Evolutionary conservation across 2,797 vertebrate species (phyloP).

Genomic region (Enteromius anoplus): DNA sequence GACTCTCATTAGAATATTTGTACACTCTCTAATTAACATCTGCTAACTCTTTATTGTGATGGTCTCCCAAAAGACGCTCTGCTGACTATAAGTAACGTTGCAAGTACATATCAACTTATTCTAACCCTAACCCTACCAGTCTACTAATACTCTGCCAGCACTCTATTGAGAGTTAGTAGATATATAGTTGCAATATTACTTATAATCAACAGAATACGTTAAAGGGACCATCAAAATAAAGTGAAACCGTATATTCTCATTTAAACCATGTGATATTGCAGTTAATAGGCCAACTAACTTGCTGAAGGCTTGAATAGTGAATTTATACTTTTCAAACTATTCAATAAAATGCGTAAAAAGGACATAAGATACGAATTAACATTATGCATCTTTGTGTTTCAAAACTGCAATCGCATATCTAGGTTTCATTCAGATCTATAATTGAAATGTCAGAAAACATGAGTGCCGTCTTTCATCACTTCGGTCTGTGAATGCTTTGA

Average conservation of each 20-base stretch:
- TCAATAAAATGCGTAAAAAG: background rate
- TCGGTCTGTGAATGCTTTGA: conserved; percentile 4
- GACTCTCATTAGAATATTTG: too few relatives aligned
- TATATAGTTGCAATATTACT: too few relatives aligned
- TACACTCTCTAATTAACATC: too few relatives aligned
- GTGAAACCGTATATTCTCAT: background rate
- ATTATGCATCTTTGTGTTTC: background rate
- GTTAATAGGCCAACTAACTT: background rate
- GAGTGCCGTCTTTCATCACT: conserved; percentile 21
- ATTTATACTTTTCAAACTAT: background rate
- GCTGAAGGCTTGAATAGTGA: background rate
- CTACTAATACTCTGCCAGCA: too few relatives aligned
- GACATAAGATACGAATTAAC: background rate
- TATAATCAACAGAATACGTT: too few relatives aligned
- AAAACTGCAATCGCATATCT: background rate
- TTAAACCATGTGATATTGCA: background rate
- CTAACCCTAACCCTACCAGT: too few relatives aligned
- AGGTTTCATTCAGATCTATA: conserved; percentile 31
- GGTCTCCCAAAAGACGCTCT: too few relatives aligned
- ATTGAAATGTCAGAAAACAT: conserved; percentile 14
- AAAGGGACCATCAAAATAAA: too few relatives aligned
- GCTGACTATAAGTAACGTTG: too few relatives aligned
- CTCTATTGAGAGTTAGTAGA: too few relatives aligned
- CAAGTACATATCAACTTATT: too few relatives aligned
- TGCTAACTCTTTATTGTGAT: too few relatives aligned